Conservation (phyloP, 2,888 invertebrate species). For the Didymodactylos carnosus region DNA sequence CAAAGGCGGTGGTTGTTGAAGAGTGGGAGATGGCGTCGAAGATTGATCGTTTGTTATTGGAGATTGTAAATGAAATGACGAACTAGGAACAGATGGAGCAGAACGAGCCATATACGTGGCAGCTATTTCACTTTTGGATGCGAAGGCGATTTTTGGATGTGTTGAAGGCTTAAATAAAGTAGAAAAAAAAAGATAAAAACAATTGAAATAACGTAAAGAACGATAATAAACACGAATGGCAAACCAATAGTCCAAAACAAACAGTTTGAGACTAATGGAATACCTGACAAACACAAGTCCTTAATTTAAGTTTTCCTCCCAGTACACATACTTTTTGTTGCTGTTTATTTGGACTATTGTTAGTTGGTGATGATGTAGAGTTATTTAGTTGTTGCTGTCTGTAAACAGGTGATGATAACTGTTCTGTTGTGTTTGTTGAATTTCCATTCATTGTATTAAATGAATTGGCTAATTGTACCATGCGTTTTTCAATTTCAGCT, state of each 20-base stretch:
- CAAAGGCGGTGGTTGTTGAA: neutral
- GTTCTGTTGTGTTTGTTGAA: neutral
- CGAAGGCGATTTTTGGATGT: neutral
- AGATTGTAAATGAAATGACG: neutral
- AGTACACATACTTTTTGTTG: too few species aligned
- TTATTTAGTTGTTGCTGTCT: too few species aligned
- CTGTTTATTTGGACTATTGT: too few species aligned
- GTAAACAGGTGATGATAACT: too few species aligned
- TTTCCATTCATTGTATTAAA: slow-evolving; percentile 17
- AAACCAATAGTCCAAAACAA: too few species aligned
- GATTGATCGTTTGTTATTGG: neutral
- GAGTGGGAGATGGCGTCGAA: neutral
- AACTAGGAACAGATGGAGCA: neutral
- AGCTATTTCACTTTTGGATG: slow-evolving; percentile 13
- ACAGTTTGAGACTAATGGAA: neutral
- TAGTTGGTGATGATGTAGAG: too few species aligned
- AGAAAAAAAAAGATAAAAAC: neutral
- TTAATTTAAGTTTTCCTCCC: too few species aligned
- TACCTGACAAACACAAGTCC: too few species aligned
- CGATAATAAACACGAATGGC: too few species aligned
- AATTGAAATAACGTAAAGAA: neutral
- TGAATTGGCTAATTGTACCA: slow-evolving; percentile 34
- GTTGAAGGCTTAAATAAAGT: neutral
- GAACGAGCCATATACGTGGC: slow-evolving; percentile 8
- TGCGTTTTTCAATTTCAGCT: slow-evolving; percentile 20